A percentile compares a stretch with the other conserved stretches of the same genome.
Conservation (phyloP, 2,113 vertebrate genomes). For the Chinchilla lanigera region DNA sequence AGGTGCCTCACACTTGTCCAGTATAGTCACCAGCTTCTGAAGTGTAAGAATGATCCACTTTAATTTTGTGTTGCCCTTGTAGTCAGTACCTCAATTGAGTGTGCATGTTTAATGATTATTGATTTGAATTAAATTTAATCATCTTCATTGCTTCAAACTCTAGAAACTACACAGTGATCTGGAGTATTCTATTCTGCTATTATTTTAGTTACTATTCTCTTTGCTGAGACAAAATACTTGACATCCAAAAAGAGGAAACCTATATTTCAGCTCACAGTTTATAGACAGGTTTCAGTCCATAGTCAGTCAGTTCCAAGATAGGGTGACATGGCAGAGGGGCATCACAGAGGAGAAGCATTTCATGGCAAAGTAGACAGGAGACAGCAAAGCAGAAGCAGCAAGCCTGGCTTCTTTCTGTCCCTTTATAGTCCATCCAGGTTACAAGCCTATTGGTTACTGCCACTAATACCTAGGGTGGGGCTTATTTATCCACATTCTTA, state of each 20-base stretch:
- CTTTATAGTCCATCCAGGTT: not conserved
- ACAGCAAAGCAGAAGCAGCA: not conserved
- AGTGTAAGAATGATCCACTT: not conserved
- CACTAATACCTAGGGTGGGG: not conserved
- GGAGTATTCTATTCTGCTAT: not conserved
- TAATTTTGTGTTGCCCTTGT: not conserved
- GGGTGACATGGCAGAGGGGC: not conserved
- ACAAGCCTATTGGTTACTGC: not conserved
- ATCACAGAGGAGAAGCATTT: not conserved
- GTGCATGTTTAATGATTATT: not conserved
- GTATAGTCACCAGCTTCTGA: not conserved
- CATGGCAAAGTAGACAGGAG: not conserved
- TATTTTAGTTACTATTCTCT: not conserved
- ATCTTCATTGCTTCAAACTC: conserved; percentile 9
- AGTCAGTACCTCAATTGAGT: not conserved
- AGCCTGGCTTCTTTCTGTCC: not conserved
- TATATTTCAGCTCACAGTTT: not conserved
- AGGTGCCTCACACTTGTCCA: not conserved
- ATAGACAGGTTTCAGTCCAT: not conserved
- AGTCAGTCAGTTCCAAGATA: not conserved
- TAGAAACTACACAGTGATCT: not conserved
- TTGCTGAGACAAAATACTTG: not conserved
- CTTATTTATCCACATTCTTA: not conserved
- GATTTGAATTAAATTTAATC: not conserved
- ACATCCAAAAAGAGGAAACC: not conserved